Conservation (phyloP, 92 coral and sea anemone species). For the Bergia puertoricense region DNA sequence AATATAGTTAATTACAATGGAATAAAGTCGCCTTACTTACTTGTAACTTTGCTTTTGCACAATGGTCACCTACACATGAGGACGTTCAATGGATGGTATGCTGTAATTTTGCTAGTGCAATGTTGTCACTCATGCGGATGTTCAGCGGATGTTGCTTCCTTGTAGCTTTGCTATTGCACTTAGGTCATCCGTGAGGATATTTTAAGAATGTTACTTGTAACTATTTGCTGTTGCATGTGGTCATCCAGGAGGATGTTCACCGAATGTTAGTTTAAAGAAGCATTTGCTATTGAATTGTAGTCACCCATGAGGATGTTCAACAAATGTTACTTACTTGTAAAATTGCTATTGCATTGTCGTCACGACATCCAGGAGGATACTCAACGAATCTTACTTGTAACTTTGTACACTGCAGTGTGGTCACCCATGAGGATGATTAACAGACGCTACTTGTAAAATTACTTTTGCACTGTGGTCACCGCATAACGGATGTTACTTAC, state of each 20-base stretch:
- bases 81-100: constrained; percentile 33
- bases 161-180: constrained; percentile 59
- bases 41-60: constrained; percentile 58
- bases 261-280: neutral
- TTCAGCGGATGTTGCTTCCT: constrained; percentile 43
- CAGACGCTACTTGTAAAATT: neutral
- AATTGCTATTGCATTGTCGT: constrained; percentile 57
- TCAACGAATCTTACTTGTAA: constrained; percentile 66
- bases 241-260: constrained; percentile 67
- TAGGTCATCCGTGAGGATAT: constrained; percentile 57
- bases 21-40: constrained; percentile 24
- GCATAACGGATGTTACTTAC: constrained; percentile 35
- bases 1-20: neutral
- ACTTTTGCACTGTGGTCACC: too few species aligned
- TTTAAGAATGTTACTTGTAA: constrained; percentile 51
- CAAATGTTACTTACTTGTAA: constrained; percentile 56
- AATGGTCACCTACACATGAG: constrained; percentile 12
- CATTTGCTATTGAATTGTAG: too few species aligned
- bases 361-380: constrained; percentile 57
- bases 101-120: constrained; percentile 60
- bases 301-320: constrained; percentile 35
- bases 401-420: constrained; percentile 51
- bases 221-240: constrained; percentile 49
- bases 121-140: constrained; percentile 59
- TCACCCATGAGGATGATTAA: constrained; percentile 66